These are phyloP conservation scores for Vulpes vulpes DNA, from an alignment of 2,113 vertebrate genomes.

Conservation along the genomic window DNA sequence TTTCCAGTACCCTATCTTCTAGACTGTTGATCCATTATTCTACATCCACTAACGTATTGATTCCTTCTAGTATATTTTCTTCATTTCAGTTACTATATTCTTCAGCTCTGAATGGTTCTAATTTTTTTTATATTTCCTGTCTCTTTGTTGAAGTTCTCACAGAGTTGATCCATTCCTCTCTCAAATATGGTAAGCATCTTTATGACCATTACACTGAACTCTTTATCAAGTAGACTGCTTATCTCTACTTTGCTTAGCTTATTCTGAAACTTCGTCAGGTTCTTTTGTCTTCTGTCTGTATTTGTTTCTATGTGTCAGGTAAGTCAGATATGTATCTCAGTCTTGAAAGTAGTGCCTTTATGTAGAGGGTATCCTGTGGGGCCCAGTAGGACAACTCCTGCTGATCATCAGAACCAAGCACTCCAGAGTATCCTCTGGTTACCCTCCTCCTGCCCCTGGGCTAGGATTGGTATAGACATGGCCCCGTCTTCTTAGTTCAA, in stretches of 20 bases:
- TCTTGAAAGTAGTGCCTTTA: neutral
- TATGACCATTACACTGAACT: neutral
- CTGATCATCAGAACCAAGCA: neutral
- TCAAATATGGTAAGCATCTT: no score
- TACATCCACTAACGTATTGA: neutral
- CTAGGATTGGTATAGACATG: no score
- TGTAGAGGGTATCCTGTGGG: neutral
- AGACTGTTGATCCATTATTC: neutral
- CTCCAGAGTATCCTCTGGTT: neutral
- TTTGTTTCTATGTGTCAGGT: neutral
- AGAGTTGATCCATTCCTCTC: neutral
- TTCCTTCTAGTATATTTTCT: neutral
- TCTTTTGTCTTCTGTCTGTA: neutral
- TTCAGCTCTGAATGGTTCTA: neutral
- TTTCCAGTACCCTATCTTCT: neutral
- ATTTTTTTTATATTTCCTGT: neutral
- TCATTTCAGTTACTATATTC: neutral
- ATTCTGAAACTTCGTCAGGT: neutral
- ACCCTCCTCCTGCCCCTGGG: no score
- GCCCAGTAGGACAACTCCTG: neutral
- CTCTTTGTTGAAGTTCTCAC: neutral
- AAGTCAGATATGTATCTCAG: neutral
- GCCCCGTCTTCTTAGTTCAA: neutral
- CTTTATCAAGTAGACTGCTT: neutral
- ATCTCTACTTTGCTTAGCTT: neutral